Conservation (phyloP, 1,140 invertebrate genomes). For the Ptiloglossa arizonensis region DNA sequence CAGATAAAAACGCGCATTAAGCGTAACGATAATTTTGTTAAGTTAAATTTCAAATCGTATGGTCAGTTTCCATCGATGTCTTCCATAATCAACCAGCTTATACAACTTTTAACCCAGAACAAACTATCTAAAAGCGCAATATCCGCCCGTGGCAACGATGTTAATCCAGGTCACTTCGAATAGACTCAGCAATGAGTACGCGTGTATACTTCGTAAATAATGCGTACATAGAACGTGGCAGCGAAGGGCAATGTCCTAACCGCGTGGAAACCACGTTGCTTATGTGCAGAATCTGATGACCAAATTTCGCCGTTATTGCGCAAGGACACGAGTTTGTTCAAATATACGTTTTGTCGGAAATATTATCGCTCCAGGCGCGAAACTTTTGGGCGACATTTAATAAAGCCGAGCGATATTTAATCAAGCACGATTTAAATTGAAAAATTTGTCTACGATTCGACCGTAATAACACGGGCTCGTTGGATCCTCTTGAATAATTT, state of each 20-base stretch:
- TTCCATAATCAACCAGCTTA: no score
- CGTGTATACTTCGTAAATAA: constrained; percentile 18
- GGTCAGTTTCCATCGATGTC: no score
- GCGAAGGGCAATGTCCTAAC: background rate
- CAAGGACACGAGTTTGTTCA: background rate
- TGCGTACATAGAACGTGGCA: background rate
- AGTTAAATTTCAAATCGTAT: no score
- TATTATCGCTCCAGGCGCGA: background rate
- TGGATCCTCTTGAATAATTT: background rate
- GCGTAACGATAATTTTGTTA: no score
- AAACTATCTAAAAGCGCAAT: background rate
- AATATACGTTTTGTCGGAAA: constrained; percentile 5
- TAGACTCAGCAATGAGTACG: constrained; percentile 8
- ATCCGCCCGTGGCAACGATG: constrained; percentile 8
- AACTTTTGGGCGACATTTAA: background rate
- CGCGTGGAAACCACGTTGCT: background rate
- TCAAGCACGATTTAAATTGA: background rate
- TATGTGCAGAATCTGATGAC: background rate
- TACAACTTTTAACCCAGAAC: background rate
- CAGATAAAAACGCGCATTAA: no score
- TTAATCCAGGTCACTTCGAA: constrained; percentile 24
- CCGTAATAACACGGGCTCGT: background rate
- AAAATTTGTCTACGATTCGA: background rate
- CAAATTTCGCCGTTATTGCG: constrained; percentile 44
- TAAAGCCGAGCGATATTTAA: background rate